A percentile compares a stretch with the other conserved stretches of the same genome.
These are phyloP conservation scores for Pseudorectes ferrugineus DNA, from an alignment of 2,113 vertebrate genomes.

Conservation along the genomic window DNA sequence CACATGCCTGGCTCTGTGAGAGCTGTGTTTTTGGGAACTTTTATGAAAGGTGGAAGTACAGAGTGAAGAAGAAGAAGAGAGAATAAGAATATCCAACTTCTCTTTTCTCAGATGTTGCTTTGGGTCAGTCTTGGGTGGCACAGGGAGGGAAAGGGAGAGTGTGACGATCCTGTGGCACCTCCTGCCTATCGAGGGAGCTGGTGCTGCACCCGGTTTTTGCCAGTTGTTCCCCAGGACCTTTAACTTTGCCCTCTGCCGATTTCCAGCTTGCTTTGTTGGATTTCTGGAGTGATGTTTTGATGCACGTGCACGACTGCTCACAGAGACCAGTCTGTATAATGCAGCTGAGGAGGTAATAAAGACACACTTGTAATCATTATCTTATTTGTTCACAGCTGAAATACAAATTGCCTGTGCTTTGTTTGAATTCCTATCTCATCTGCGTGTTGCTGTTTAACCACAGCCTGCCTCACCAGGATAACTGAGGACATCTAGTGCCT, in stretches of 20 bases:
- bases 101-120: neutral
- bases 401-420: neutral
- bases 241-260: neutral
- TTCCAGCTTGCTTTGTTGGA: rapidly evolving
- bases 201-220: neutral
- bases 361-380: neutral
- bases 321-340: neutral
- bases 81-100: neutral
- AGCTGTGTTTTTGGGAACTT: neutral
- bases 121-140: neutral
- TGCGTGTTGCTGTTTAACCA: neutral
- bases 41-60: rapidly evolving
- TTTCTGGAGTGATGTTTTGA: neutral
- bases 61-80: neutral
- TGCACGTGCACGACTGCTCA: rapidly evolving
- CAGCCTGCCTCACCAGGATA: neutral
- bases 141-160: neutral
- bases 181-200: neutral
- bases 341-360: neutral
- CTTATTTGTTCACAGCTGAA: neutral
- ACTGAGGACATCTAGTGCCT: slow-evolving; percentile 61
- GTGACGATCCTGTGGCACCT: rapidly evolving
- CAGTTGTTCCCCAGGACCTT: neutral
- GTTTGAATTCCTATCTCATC: neutral
- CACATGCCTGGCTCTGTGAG: neutral